phyloP scores from a whole-genome alignment of 2,113 vertebrate species.

The Stigmatopora nigra region DNA sequence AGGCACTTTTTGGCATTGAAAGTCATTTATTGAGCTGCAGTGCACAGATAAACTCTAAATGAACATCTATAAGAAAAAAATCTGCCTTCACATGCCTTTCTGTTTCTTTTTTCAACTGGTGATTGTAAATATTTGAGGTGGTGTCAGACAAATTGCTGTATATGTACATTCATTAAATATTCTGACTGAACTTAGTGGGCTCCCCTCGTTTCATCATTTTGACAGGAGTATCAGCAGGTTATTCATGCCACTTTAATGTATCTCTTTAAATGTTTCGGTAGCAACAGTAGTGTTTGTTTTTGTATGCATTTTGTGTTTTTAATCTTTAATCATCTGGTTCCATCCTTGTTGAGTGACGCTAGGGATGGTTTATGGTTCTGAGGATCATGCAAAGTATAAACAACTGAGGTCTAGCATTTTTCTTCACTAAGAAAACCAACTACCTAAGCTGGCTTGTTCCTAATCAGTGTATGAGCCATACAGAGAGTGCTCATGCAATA shows the following conservation, averaged over 20 bases:
- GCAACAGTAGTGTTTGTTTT: background rate
- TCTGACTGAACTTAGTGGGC: slow-evolving; percentile 7
- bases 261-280: slow-evolving; percentile 16
- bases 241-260: background rate
- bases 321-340: background rate
- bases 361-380: slow-evolving; percentile 5
- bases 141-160: background rate
- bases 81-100: background rate
- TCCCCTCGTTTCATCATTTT: slow-evolving; percentile 13
- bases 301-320: slow-evolving; percentile 3
- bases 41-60: background rate
- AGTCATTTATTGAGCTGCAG: too few species aligned
- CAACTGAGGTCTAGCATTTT: slow-evolving; percentile 8
- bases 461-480: background rate
- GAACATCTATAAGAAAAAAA: background rate
- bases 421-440: background rate
- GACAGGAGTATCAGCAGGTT: slow-evolving; percentile 8
- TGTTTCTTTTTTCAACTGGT: slow-evolving; percentile 2
- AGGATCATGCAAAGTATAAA: slow-evolving; percentile 6
- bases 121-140: slow-evolving; percentile 14
- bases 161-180: slow-evolving; percentile 5
- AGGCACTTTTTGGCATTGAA: too few species aligned
- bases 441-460: background rate
- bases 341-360: background rate
- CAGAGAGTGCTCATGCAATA: background rate